Evolutionary conservation across 2,888 invertebrate species (phyloP), one percentile per base, ranked within the genome.

Genomic region (Drosophila imparisetae): DNA sequence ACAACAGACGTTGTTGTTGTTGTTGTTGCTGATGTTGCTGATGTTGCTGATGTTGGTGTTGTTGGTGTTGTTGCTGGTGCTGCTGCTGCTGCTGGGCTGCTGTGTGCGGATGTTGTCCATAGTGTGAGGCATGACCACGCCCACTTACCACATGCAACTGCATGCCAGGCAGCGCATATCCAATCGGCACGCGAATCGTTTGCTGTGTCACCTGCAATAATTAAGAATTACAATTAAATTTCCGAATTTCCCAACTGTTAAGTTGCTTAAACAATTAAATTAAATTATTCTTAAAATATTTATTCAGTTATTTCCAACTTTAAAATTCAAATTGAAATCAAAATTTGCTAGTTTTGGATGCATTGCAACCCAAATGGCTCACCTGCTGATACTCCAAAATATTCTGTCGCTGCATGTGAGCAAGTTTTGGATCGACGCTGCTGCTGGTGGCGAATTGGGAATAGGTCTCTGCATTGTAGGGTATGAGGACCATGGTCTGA

Each of bases 401-500:
- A 65, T 93, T 93, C 74, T 93, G 93, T 2, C 92, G 91, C 75
- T 92, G 92, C 67, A 93, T 91, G 48, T 92, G 92, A 4, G 92
- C 92, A 58, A 91, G 79, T 70, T 91, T 91, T 4, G 91, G 91
- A 75, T 92, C 92, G 27, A 91, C 91, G 62, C 90, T 92, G 76
- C 90, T 91, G 72, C 91, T 90, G 52, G 92, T 85, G 48, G 92
- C 91, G 62, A 92, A 93, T 69, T 93, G 93, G n/a, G 92, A 92
- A 75, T 93, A 93, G 40, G 92, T 91, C 73, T 93, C 93, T 34
- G 93, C 92, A 87, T 94, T 95, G 89, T 96, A 96, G 0, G 96
- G 96, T 82, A 96, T 95, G 75, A 96, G 94, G 50, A 95, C 94
- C 92, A 96, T 94, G 1, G 96, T 95, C 91, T 96, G 95, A 75